A percentile compares a stretch with the other conserved stretches of the same genome.
Evolutionary conservation across 2,797 vertebrate species (phyloP).

Genomic region (Streptopelia turtur): DNA sequence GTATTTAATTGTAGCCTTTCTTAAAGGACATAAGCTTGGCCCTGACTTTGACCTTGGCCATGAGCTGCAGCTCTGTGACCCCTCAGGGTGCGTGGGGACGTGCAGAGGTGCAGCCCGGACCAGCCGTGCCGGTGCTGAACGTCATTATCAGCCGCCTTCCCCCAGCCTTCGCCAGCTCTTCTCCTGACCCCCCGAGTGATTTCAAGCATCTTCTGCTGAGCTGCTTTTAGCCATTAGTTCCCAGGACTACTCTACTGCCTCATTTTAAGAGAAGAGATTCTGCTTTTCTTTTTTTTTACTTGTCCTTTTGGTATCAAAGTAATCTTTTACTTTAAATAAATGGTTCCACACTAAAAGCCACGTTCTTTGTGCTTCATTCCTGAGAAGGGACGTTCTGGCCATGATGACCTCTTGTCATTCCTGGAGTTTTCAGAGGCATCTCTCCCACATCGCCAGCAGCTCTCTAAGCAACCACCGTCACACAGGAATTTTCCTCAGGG

Average conservation of each 20-base stretch:
- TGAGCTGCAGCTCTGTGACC: too few species aligned
- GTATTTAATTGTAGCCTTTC: not conserved
- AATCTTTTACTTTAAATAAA: not conserved
- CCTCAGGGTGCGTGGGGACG: too few species aligned
- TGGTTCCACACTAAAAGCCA: not conserved
- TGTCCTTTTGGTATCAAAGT: not conserved
- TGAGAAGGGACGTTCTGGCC: not conserved
- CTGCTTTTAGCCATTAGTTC: not conserved
- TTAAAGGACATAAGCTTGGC: not conserved
- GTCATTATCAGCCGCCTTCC: not conserved
- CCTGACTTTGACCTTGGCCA: too few species aligned
- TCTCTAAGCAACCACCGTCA: not conserved
- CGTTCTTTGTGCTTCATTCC: not conserved
- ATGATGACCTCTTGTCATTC: not conserved
- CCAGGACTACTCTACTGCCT: not conserved
- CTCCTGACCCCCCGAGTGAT: rapidly evolving
- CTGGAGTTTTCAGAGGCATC: not conserved
- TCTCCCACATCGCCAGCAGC: not conserved
- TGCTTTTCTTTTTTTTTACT: not conserved
- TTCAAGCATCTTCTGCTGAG: not conserved
- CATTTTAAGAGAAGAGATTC: not conserved
- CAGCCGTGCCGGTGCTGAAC: rapidly evolving
- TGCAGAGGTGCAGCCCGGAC: not conserved
- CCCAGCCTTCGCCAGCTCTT: rapidly evolving
- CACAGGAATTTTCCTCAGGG: rapidly evolving